Evolutionary conservation across 2,113 vertebrate species (phyloP).

Genomic region (Anser cygnoides): DNA sequence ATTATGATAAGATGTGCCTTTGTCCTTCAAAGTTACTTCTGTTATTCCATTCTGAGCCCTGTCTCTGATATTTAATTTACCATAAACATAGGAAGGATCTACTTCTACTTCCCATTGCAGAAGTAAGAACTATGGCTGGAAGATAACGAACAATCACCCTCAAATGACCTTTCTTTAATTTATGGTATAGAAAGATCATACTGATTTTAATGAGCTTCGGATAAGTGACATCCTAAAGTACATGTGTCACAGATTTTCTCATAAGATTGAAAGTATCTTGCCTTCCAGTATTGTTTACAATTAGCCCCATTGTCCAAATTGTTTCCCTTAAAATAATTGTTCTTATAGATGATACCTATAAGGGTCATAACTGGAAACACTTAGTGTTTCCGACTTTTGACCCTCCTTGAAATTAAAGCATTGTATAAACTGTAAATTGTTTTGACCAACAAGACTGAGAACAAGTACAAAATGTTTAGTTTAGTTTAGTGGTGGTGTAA

Average conservation of each 20-base stretch:
- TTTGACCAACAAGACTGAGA: background rate
- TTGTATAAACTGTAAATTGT: background rate
- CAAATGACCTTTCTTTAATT: slow-evolving; percentile 5
- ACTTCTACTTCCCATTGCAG: background rate
- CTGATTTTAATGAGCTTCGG: background rate
- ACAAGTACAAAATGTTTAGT: background rate
- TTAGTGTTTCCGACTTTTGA: background rate
- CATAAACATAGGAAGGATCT: background rate
- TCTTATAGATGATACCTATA: background rate
- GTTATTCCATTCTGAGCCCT: background rate
- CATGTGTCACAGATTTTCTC: background rate
- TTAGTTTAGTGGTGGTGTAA: background rate
- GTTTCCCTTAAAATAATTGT: background rate
- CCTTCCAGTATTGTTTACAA: background rate
- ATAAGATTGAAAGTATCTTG: background rate
- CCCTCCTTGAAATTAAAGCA: background rate
- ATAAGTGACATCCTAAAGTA: background rate
- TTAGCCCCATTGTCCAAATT: background rate
- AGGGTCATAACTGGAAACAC: background rate
- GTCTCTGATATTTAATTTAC: background rate
- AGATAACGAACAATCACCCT: background rate
- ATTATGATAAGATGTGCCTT: background rate
- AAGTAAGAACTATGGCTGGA: background rate
- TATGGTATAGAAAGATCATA: background rate
- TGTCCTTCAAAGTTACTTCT: background rate